phyloP scores from a whole-genome alignment of 2,113 vertebrate genomes.

The Apistogramma diplotaenia region DNA sequence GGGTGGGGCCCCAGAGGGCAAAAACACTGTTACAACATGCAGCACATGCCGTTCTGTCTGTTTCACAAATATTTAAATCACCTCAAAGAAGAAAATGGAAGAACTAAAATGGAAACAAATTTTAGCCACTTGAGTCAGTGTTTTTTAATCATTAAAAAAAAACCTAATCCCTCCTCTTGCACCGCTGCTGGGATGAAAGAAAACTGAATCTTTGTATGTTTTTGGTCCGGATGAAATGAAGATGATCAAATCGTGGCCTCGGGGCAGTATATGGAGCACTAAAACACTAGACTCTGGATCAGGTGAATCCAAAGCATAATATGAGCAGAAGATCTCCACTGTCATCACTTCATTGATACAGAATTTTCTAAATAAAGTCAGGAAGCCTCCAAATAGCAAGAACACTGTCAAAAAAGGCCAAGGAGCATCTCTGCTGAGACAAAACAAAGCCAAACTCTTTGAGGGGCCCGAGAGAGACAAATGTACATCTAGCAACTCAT shows the following conservation, averaged over 20 bases:
- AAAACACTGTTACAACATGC: neutral
- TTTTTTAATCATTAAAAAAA: neutral
- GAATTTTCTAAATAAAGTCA: neutral
- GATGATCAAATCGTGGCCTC: neutral
- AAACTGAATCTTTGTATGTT: neutral
- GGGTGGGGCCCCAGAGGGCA: neutral
- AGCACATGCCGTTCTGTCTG: neutral
- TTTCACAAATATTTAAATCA: neutral
- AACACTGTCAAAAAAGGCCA: neutral
- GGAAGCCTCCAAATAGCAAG: neutral
- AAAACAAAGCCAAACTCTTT: neutral
- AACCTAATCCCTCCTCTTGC: neutral
- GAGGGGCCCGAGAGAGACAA: neutral
- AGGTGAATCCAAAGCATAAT: neutral
- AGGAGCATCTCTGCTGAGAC: neutral
- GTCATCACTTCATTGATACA: neutral
- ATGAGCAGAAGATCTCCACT: neutral
- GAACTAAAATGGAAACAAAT: neutral
- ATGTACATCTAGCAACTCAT: neutral
- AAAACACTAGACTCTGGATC: neutral
- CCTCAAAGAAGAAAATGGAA: no score
- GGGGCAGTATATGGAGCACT: neutral
- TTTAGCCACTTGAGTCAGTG: neutral
- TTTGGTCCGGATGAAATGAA: neutral
- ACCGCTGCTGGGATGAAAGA: accelerated